A percentile compares a stretch with the other conserved stretches of the same genome.
phyloP scores from a whole-genome alignment of 2,113 vertebrate genomes.

The Hippocampus guttulatus region DNA sequence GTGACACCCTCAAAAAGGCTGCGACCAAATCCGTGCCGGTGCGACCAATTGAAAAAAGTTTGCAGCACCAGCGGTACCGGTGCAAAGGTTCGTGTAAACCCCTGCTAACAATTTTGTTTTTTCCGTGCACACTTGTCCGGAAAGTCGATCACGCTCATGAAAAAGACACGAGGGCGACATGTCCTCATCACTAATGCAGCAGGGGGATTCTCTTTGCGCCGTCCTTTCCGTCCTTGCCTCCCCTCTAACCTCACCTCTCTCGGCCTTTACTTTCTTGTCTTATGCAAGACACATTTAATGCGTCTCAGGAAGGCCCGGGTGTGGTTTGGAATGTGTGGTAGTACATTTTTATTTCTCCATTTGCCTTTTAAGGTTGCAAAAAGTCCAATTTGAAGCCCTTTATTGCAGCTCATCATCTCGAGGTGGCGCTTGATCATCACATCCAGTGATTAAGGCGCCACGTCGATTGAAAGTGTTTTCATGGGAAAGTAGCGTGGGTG shows the following conservation, averaged over 20 bases:
- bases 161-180: slow-evolving; percentile 53
- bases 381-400: background rate
- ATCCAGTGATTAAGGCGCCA: slow-evolving; percentile 31
- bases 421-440: background rate
- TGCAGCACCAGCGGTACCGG: too few species aligned
- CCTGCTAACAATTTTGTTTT: background rate
- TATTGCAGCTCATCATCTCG: background rate
- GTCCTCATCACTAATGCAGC: slow-evolving; percentile 51
- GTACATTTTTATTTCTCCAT: too few species aligned
- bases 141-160: slow-evolving; percentile 51
- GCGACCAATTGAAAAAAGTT: too few species aligned
- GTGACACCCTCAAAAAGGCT: too few species aligned
- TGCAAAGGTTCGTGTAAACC: too few species aligned
- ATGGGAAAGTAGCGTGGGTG: too few species aligned
- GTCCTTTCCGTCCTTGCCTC: slow-evolving; percentile 21
- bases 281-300: slow-evolving; percentile 18
- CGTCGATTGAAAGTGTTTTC: too few species aligned
- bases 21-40: too few species aligned
- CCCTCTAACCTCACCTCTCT: slow-evolving; percentile 9
- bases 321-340: background rate
- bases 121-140: slow-evolving; percentile 15
- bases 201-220: slow-evolving; percentile 45
- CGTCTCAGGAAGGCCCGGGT: background rate
- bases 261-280: slow-evolving; percentile 18
- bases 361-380: background rate